Evolutionary conservation across 2,888 invertebrate genomes (phyloP).

Genomic region (Microctonus brassicae): DNA sequence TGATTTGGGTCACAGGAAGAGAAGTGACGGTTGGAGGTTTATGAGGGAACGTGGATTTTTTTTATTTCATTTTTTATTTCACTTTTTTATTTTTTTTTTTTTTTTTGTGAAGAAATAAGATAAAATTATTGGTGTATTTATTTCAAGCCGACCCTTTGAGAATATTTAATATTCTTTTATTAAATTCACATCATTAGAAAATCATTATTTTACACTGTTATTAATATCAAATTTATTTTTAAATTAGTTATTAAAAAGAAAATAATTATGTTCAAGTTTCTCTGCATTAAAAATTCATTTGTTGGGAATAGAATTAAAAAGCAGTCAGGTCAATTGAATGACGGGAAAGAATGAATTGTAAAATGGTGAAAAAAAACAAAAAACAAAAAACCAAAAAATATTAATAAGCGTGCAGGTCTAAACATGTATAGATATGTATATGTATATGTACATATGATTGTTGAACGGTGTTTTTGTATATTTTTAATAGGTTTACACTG

Average conservation of each 20-base stretch:
- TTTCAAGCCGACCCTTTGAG: background rate
- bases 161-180: background rate
- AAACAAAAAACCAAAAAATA: background rate
- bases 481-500: slow-evolving; percentile 7
- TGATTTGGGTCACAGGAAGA: slow-evolving; percentile 45
- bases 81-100: background rate
- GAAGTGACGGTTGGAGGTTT: background rate
- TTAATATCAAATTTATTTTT: background rate
- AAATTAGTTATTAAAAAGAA: background rate
- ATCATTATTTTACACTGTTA: background rate
- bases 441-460: background rate
- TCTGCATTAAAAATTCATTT: background rate
- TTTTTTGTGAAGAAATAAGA: too few relatives aligned
- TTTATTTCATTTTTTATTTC: background rate
- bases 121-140: background rate
- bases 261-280: background rate
- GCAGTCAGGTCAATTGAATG: background rate
- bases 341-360: background rate
- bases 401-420: background rate
- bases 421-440: background rate
- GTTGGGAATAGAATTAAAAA: background rate
- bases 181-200: background rate
- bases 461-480: background rate
- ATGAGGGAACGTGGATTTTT: background rate
- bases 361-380: background rate